Base-by-base conservation (phyloP, 1,140 invertebrate species). In the Leucophenga varia region DNA sequence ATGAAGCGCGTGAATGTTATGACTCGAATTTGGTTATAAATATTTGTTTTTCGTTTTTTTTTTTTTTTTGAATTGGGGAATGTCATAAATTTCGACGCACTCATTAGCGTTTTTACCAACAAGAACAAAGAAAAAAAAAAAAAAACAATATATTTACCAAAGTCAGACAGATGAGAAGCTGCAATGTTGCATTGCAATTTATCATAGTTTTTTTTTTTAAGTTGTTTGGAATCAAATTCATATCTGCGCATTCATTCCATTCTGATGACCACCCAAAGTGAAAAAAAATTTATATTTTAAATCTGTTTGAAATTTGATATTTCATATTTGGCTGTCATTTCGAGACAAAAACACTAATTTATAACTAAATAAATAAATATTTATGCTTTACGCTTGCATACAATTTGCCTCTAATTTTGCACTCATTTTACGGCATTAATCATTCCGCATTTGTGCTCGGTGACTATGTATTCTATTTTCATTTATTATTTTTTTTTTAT, bases 51-150 rank as follows among this genome's bases (percentile, higher is more conserved):
- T 56, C 40, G 28, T 43, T 42, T 49, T 55, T 44, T 25, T 48
- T 41, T 17, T 38, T 48, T 21, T 21, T 19, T 28, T 51, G n/a
- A n/a, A n/a, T n/a, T n/a, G n/a, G n/a, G 55, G 59, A 67, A 59
- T 67, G 51, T 63, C 63, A 67, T 67, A 57, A 67, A 67, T 67
- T 67, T 67, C 59, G 63, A 49, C 52, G 57, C 39, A 51, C 59
- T 67, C 63, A 67, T 67, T 67, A 67, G 63, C 49, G 49, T 57
- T 41, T 19, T 45, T 40, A 25, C 5, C 10, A 25, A 6, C 10
- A 6, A 25, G 5, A 6, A 25, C 22, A 25, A 25, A 5, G 22
- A 6, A 5, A 6, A 10, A 5, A 5, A 25, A 25, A 25, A 25
- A 6, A 25, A 25, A 25, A 25, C 22, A 6, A 25, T 25, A 10